Base-by-base conservation (phyloP, 1,140 invertebrate species). In the Drosophila persimilis region DNA sequence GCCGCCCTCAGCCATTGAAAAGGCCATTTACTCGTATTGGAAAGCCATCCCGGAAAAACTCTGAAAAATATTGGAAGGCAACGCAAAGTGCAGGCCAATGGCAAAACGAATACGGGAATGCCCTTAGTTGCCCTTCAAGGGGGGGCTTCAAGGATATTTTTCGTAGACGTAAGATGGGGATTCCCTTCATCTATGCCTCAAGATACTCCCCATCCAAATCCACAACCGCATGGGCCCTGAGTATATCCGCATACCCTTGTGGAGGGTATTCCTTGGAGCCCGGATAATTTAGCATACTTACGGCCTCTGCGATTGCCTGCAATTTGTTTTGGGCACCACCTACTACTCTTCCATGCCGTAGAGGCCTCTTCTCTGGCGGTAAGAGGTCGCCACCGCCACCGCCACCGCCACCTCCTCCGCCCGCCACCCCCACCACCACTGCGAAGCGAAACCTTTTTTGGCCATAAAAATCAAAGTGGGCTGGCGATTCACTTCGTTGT, bases 201-300 rank as follows among this genome's bases (percentile, higher is more conserved):
- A 17, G 17, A 17, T 17, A 17, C 17, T 17, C 17, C 17, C 17
- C 0, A 17, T 17, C 17, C 17, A 17, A 0, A 17, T 17, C 20
- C 20, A 20, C 0, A 20, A 0, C 20, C 2, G 2, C 20, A 0
- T 1, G 2, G 2, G 20, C 1, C 20, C 20, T 20, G 24, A 2
- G 6, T 0, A 17, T 35, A 8, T 11, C 13, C 2, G 6, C 15
- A 52, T 39, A 53, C 58, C 46, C 1, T 22, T 1, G 8, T 0
- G 0, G 24, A 26, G 69, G 31, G 69, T 73, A 73, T 55, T n/a
- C 20, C 24, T 48, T 24, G 22, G 57, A 55, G 57, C 71, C 65
- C 62, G 74, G 81, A 85, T 85, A 85, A 85, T 85, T 85, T 85
- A 85, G 81, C 83, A 86, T 85, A 85, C 81, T 85, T 85, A 85